Base-by-base conservation (phyloP, 2,888 invertebrate species). In the Leptura quadrifasciata region DNA sequence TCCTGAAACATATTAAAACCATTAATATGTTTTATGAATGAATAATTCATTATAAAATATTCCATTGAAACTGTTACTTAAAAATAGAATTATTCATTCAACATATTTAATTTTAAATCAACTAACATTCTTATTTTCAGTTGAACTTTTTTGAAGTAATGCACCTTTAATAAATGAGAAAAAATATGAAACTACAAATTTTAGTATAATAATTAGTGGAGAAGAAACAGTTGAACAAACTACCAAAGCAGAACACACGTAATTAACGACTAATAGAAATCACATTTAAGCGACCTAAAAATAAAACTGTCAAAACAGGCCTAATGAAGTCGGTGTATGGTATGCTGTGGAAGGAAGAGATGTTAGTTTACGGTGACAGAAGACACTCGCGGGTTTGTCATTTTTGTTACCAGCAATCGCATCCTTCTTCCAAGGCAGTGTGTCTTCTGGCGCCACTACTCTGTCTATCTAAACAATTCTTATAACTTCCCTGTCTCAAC, bases 221-320 rank as follows among this genome's bases (percentile, higher is more conserved):
- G 63, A 57, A 39, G 57, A 75, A 75, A 75, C 75, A 75, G 65
- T 61, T 24, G 60, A 71, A 24, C 24, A 17, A 6, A 52, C 65
- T n/a, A 24, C 65, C 35, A 57, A 57, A 63, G 47, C 39, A 21
- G 58, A 70, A 55, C 35, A 73, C 58, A 31, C 75, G 77, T 79
- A 82, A 82, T 84, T 84, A 84, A 80, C 80, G 76, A 75, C 78
- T 79, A 82, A 82, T 82, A 81, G 81, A 82, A 84, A 82, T 84
- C 83, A 82, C 80, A 80, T 83, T 83, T 83, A 77, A 83, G 80
- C 80, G 80, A 78, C 82, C 84, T 77, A 79, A 84, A 86, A 86
- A 86, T 85, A 85, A 84, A 84, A 76, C 84, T 83, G 85, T 86
- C 86, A 84, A 83, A 85, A 83, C 83, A 82, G 70, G 72, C 64